A percentile compares a stretch with the other conserved stretches of the same genome.
These are phyloP conservation scores for Alaudala cheleensis DNA, from an alignment of 2,113 vertebrate genomes.

Conservation along the genomic window DNA sequence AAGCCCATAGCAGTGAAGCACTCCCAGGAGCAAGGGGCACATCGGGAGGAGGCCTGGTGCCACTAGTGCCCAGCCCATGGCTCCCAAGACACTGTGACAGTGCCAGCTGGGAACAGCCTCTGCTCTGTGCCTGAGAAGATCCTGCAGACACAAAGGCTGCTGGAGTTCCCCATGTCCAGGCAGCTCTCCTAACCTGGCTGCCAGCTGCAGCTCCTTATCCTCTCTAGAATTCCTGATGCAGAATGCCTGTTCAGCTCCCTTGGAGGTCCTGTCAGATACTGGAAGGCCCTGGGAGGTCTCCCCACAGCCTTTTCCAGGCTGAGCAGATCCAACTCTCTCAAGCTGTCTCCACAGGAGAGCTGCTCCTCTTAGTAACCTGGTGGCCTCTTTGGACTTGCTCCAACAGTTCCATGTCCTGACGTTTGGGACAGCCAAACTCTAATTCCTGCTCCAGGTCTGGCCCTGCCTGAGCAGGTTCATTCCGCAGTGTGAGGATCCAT, in stretches of 20 bases:
- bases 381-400: background rate
- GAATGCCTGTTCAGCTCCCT: background rate
- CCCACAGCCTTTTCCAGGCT: background rate
- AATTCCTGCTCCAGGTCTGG: too few species aligned
- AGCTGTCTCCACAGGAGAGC: background rate
- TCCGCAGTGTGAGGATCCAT: fast-evolving
- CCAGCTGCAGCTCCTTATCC: too few species aligned
- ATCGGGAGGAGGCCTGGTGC: background rate
- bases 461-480: background rate
- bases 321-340: background rate
- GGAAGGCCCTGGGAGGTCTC: background rate
- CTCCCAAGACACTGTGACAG: background rate
- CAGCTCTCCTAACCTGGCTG: background rate
- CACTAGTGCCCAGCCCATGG: background rate
- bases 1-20: background rate
- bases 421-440: background rate
- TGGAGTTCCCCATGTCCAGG: background rate
- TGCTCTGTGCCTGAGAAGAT: background rate
- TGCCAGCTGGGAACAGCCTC: background rate
- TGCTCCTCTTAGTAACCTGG: background rate
- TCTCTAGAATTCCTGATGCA: background rate
- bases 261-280: too few species aligned
- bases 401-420: background rate
- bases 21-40: background rate
- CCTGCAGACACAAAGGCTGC: background rate